A percentile compares a stretch with the other conserved stretches of the same genome.
Evolutionary conservation across 1,140 invertebrate species (phyloP).

Genomic region (Drosophila micromelanica): DNA sequence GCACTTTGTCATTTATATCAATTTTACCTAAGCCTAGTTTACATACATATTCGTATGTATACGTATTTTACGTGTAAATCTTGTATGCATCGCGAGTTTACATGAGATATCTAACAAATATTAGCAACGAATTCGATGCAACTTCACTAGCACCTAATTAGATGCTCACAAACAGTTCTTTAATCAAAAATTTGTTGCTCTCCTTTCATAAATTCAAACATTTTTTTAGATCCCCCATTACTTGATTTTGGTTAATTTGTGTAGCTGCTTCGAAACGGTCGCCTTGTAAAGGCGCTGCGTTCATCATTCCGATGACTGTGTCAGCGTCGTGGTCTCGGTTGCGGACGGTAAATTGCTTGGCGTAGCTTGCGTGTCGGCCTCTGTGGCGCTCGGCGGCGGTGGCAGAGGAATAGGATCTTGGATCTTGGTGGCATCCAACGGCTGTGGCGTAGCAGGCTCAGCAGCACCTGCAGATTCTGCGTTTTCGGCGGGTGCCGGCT

Average conservation of each 20-base stretch:
- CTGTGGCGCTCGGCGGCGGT: conserved; percentile 54
- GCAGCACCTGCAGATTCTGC: conserved; percentile 5
- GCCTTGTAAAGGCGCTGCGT: conserved; percentile 61
- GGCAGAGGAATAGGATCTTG: conserved; percentile 78
- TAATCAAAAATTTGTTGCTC: conserved; percentile 44
- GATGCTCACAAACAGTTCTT: conserved; percentile 25
- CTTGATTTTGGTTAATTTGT: conserved; percentile 79
- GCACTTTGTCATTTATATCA: conserved; percentile 92
- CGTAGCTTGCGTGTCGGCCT: not conserved
- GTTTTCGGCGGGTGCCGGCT: conserved; percentile 14
- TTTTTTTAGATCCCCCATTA: conserved; percentile 39
- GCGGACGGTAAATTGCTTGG: not conserved
- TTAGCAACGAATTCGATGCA: conserved; percentile 31
- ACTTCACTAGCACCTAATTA: conserved; percentile 28
- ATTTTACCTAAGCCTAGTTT: conserved; percentile 87
- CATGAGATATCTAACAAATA: conserved; percentile 22
- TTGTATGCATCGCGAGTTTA: conserved; percentile 14
- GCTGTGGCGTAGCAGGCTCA: conserved; percentile 61
- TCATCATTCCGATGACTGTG: conserved; percentile 74
- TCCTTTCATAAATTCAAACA: conserved; percentile 36
- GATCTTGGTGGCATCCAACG: conserved; percentile 73
- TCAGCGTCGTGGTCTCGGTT: conserved; percentile 27
- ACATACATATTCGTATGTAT: conserved; percentile 15
- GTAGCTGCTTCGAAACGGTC: conserved; percentile 73
- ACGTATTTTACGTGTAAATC: conserved; percentile 11